Percentiles rank a stretch among this genome's conserved stretches.
Evolutionary conservation across 2,113 vertebrate species (phyloP).

Genomic region (Chinchilla lanigera): DNA sequence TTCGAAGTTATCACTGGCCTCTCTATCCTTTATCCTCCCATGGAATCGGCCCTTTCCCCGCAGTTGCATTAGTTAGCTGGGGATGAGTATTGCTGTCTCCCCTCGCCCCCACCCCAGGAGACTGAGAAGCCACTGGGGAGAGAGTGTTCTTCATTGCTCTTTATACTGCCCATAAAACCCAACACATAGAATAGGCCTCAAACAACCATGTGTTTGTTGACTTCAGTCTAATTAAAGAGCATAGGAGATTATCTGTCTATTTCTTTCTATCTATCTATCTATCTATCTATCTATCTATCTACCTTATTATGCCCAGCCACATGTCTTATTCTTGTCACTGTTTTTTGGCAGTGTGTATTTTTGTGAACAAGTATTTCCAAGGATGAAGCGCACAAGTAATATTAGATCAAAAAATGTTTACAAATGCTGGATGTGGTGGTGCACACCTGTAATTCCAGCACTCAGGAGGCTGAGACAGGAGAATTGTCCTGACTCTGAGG

Average conservation of each 20-base stretch:
- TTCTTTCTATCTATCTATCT: too few species aligned
- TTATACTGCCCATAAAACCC: constrained; percentile 53
- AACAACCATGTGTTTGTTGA: too few species aligned
- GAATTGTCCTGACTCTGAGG: not conserved
- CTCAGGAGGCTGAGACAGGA: not conserved
- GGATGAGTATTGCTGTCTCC: not conserved
- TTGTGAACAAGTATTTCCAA: not conserved
- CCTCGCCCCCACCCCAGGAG: not conserved
- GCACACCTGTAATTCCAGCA: not conserved
- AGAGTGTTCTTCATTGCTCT: constrained; percentile 2
- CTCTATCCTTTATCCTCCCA: not conserved
- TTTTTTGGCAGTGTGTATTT: not conserved
- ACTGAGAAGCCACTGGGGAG: not conserved
- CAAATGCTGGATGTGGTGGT: not conserved
- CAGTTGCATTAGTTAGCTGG: not conserved
- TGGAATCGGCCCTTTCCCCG: not conserved
- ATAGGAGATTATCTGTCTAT: too few species aligned
- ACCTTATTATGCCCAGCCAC: not conserved
- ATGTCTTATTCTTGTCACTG: not conserved
- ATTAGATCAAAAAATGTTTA: not conserved
- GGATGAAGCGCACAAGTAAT: not conserved
- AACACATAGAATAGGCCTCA: too few species aligned
- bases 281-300: too few species aligned
- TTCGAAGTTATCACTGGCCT: not conserved
- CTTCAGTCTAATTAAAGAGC: constrained; percentile 37